phyloP scores from a whole-genome alignment of 2,888 invertebrate genomes.

The Xestia rhomboidea region DNA sequence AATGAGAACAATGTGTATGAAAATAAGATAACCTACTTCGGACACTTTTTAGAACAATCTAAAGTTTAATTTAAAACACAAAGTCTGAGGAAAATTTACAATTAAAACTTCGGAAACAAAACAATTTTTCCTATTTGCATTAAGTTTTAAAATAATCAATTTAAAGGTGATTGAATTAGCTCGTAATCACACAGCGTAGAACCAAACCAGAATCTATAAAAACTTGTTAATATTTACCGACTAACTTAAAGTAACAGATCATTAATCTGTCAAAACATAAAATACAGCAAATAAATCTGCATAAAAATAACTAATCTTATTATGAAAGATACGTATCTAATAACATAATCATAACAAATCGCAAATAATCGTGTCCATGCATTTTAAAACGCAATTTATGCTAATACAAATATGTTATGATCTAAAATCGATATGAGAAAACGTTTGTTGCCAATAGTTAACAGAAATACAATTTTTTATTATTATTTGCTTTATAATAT shows the following conservation, averaged over 20 bases:
- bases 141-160: not conserved
- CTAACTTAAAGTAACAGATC: conserved; percentile 14
- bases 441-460: conserved; percentile 34
- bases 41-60: not conserved
- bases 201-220: not conserved
- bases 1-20: not conserved
- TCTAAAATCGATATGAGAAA: conserved; percentile 38
- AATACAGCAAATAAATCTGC: conserved; percentile 26
- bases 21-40: not conserved
- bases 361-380: conserved; percentile 53
- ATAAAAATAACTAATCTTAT: conserved; percentile 48
- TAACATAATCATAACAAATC: conserved; percentile 29
- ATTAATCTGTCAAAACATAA: conserved; percentile 31
- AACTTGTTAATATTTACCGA: not conserved
- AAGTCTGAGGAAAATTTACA: not conserved
- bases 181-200: not conserved
- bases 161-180: not conserved
- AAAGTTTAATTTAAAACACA: not conserved
- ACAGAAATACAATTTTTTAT: not conserved
- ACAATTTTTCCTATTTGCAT: not conserved
- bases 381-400: conserved; percentile 56
- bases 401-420: conserved; percentile 38
- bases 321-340: conserved; percentile 24
- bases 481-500: not conserved
- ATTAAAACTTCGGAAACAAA: not conserved